Base-by-base conservation (phyloP, 2,888 invertebrate genomes). In the Philereme vetulata region DNA sequence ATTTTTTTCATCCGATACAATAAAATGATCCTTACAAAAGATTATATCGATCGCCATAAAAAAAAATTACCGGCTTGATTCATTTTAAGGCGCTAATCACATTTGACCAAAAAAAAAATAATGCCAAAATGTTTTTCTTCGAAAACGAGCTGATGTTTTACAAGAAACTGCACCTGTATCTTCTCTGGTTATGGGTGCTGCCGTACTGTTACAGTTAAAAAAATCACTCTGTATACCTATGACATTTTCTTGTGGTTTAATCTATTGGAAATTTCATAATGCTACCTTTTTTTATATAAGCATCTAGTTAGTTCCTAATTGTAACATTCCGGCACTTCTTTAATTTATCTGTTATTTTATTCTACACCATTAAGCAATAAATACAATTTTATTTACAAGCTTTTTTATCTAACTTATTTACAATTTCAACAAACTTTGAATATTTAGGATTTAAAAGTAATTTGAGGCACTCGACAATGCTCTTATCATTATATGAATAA, bases 391-490 rank as follows among this genome's bases (percentile, higher is more conserved):
- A 64, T 68, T 62, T 68, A 66, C 65, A 66, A 59, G 58, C 64
- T 7, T 21, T 5, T 51, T n/a, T 11, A 8, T 42, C 44, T 36
- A 10, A 32, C 36, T 40, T 60, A 56, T 61, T 56, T 60, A 56
- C 56, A 60, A n/a, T 50, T 48, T 5, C 51, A 56, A 51, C 45
- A 48, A 46, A 55, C 38, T 55, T 33, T 44, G 50, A 47, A 58
- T 47, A 53, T 52, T 57, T 48, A 54, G 21, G 55, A 40, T 62
- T 52, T 44, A 60, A 64, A 65, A 63, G 40, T 57, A 43, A 64
- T 46, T 68, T 51, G 57, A 65, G 64, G 60, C 65, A 65, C 64
- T 47, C 48, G 53, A 54, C 44, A 60, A 64, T 58, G 52, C 57
- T 64, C 57, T 54, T 61, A 60, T 45, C 10, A 42, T 46, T 58